A percentile compares a stretch with the other conserved stretches of the same genome.
These are phyloP conservation scores for Bicyclus anynana DNA, from an alignment of 1,140 invertebrate genomes.

Conservation along the genomic window DNA sequence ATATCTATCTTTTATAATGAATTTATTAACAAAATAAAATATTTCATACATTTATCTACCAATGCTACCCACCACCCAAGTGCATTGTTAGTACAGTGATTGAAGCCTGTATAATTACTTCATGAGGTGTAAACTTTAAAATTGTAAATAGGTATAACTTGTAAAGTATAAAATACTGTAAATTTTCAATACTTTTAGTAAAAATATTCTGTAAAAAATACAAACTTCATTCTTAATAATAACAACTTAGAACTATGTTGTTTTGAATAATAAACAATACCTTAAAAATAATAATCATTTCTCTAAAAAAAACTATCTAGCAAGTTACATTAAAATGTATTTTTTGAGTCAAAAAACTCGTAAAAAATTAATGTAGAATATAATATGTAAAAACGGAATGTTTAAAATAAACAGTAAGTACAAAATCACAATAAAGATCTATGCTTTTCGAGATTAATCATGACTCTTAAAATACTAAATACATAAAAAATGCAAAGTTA, in stretches of 20 bases:
- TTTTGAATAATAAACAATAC: no score
- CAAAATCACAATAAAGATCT: not conserved
- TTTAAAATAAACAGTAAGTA: not conserved
- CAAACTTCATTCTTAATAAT: not conserved
- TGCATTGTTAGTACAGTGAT: constrained; percentile 20
- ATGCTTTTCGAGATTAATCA: not conserved
- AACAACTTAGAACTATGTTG: not conserved
- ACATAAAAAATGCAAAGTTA: no score
- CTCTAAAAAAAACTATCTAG: no score
- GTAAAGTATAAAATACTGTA: not conserved
- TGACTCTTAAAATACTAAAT: no score
- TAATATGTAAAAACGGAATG: constrained; percentile 11
- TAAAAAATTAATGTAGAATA: not conserved
- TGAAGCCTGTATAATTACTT: not conserved
- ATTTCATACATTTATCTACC: constrained; percentile 16
- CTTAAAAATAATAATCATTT: no score
- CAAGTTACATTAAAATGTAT: not conserved
- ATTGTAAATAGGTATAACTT: not conserved
- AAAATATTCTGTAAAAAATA: not conserved
- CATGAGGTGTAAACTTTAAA: no score
- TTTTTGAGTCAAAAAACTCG: constrained; percentile 11
- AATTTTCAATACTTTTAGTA: not conserved
- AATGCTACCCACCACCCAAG: constrained; percentile 54
- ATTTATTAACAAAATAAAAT: constrained; percentile 37
- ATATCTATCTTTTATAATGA: constrained; percentile 20